Evolutionary conservation across 2,888 invertebrate genomes (phyloP), one percentile per base, ranked within the genome.

Genomic region (Auanema freiburgensis): DNA sequence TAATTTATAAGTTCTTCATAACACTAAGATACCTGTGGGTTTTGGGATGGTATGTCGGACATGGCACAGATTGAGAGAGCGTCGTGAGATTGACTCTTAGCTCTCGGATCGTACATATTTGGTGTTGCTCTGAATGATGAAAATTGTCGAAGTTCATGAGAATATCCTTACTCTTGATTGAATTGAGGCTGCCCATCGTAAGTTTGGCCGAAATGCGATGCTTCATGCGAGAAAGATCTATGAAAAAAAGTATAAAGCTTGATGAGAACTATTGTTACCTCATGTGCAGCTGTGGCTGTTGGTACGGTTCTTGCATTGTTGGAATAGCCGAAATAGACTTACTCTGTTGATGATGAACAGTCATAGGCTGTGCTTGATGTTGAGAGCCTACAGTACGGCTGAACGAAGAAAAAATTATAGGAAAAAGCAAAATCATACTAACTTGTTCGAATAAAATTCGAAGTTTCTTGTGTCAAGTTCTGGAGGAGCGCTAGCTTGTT

Each of bases 21-120:
- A n/a, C n/a, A n/a, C n/a, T n/a, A n/a, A 43, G 43, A 43, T 43
- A 43, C 43, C 43, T 43, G 55, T 54, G 24, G 24, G 16, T 54
- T 41, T 18, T n/a, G 14, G 52, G 14, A 14, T 25, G 14, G 52
- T n/a, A n/a, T n/a, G n/a, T n/a, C n/a, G n/a, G n/a, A n/a, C n/a
- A n/a, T n/a, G n/a, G n/a, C n/a, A n/a, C n/a, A n/a, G n/a, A n/a
- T n/a, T n/a, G n/a, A n/a, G n/a, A n/a, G n/a, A n/a, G n/a, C n/a
- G 12, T 51, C 18, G 11, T 54, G 55, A 5, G 70, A 70, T 49
- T 57, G 46, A 42, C 70, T 70, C 57, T 70, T 70, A 44, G 61
- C 69, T 52, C 66, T 51, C n/a, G 23, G 14, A 21, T 54, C 55
- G 41, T 54, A 54, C 55, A 54, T 33, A 51, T 10, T n/a, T n/a